Evolutionary conservation across 2,113 vertebrate genomes (phyloP).

Genomic region (Anseranas semipalmata): DNA sequence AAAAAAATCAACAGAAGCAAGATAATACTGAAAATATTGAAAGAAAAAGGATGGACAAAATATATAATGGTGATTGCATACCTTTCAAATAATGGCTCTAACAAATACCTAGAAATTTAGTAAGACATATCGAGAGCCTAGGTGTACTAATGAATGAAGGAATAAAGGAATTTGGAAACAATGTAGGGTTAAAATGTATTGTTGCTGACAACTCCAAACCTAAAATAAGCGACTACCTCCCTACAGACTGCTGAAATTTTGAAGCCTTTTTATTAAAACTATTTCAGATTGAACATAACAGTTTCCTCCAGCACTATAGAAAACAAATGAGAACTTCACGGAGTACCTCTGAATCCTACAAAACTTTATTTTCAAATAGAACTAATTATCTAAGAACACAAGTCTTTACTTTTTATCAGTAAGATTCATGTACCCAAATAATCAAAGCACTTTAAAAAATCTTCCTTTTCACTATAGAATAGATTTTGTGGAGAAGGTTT

Average conservation of each 20-base stretch:
- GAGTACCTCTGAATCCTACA: neutral
- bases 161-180: neutral
- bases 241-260: neutral
- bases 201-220: slow-evolving; percentile 1
- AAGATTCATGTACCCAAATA: neutral
- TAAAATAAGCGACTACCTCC: neutral
- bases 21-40: neutral
- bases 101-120: neutral
- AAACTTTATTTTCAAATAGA: neutral
- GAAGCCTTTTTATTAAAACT: neutral
- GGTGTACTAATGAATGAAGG: neutral
- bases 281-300: neutral
- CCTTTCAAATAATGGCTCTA: neutral
- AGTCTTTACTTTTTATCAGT: neutral
- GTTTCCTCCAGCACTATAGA: neutral
- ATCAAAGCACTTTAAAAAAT: neutral
- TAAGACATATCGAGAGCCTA: neutral
- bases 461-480: neutral
- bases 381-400: neutral
- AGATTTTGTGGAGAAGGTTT: neutral
- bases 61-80: neutral
- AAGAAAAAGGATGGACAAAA: neutral
- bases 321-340: neutral
- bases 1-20: neutral
- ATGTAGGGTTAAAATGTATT: neutral